Evolutionary conservation across 2,888 invertebrate species (phyloP).

Genomic region (Drosophila nr. perissopoda): DNA sequence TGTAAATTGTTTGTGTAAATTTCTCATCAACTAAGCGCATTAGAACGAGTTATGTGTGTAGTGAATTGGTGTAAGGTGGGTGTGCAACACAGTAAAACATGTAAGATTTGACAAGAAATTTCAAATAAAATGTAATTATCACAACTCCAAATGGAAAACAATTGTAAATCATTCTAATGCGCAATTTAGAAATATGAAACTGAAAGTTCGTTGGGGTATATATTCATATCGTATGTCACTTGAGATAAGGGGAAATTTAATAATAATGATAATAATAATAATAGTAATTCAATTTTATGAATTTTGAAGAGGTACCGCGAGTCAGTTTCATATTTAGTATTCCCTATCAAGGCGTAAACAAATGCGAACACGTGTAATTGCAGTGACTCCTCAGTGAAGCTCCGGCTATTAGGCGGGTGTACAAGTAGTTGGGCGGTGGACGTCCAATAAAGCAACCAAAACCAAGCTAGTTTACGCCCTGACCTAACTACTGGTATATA

Average conservation of each 20-base stretch:
- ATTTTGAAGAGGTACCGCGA: conserved; percentile 12
- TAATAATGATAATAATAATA: neutral
- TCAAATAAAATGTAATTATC: conserved; percentile 37
- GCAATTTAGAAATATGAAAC: conserved; percentile 62
- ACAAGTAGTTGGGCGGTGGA: conserved; percentile 20
- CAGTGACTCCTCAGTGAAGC: conserved; percentile 34
- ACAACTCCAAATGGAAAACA: conserved; percentile 40
- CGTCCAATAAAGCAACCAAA: conserved; percentile 86
- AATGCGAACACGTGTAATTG: conserved; percentile 29
- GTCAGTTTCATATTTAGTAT: conserved; percentile 58
- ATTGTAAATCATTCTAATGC: conserved; percentile 63
- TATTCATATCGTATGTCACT: conserved; percentile 1
- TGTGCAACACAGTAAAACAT: conserved; percentile 7
- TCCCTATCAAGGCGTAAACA: conserved; percentile 63
- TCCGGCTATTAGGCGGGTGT: conserved; percentile 36
- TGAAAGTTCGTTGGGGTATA: conserved; percentile 25
- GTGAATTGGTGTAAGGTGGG: conserved; percentile 1
- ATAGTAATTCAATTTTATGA: neutral
- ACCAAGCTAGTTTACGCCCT: conserved; percentile 72
- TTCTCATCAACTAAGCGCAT: conserved; percentile 64
- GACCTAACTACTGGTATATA: conserved; percentile 61
- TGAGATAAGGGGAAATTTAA: conserved; percentile 32
- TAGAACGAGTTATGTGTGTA: conserved; percentile 65
- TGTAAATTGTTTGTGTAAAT: conserved; percentile 35
- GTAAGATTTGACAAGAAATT: neutral